Conservation (phyloP, 2,113 vertebrate species). For the Craseonycteris thonglongyai region DNA sequence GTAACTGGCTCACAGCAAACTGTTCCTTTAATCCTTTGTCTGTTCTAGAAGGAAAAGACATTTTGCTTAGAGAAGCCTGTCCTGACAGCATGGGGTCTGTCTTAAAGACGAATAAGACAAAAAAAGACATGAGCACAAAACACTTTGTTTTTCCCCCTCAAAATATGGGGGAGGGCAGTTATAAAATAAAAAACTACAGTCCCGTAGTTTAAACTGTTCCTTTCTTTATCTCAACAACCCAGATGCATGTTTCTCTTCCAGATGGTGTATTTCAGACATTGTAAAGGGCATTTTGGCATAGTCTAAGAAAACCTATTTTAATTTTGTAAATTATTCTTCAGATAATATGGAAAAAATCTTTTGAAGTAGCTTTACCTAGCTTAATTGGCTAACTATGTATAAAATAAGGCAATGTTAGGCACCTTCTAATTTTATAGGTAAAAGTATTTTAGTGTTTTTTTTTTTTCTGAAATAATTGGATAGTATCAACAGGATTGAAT, state of each 20-base stretch:
- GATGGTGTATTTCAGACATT: slow-evolving; percentile 24
- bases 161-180: neutral
- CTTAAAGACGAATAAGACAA: slow-evolving; percentile 27
- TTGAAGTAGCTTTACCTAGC: slow-evolving; percentile 23
- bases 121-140: neutral
- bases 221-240: neutral
- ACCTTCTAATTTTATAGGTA: slow-evolving; percentile 39
- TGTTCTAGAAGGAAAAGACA: slow-evolving; percentile 47
- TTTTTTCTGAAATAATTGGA: neutral
- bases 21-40: slow-evolving; percentile 39
- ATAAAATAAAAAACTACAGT: neutral
- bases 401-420: slow-evolving; percentile 50
- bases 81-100: slow-evolving; percentile 5
- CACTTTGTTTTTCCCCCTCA: neutral
- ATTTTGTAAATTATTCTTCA: slow-evolving; percentile 17
- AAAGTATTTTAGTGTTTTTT: slow-evolving; percentile 1
- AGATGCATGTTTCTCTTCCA: slow-evolving; percentile 19
- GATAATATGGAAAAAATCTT: slow-evolving; percentile 38
- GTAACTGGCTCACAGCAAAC: slow-evolving; percentile 16
- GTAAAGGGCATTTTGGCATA: slow-evolving; percentile 37
- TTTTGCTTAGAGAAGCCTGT: slow-evolving; percentile 39
- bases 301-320: slow-evolving; percentile 12
- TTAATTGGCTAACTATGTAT: slow-evolving; percentile 44
- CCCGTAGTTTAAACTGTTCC: neutral
- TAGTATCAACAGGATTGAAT: neutral